phyloP scores from a whole-genome alignment of 2,113 vertebrate genomes.

The Labeo catla region DNA sequence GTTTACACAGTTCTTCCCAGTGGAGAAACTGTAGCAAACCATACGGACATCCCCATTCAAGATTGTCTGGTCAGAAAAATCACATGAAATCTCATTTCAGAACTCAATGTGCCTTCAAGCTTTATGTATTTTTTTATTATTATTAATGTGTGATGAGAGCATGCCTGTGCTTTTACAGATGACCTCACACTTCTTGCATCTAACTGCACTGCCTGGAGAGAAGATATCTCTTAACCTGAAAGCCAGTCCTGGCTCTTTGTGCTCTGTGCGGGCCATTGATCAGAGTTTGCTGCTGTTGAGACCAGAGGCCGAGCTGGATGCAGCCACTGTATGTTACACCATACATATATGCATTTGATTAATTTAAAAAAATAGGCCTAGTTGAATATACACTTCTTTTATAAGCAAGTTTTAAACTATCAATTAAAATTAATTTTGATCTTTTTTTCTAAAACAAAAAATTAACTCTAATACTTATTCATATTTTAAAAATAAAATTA shows the following conservation, averaged over 20 bases:
- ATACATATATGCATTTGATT: no score
- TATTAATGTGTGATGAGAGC: background rate
- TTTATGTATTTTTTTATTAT: background rate
- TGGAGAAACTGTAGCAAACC: constrained; percentile 83
- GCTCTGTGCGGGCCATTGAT: constrained; percentile 83
- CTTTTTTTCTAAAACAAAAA: no score
- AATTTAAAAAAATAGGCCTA: no score
- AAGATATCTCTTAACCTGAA: constrained; percentile 70
- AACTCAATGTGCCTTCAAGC: background rate
- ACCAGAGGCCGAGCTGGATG: constrained; percentile 68
- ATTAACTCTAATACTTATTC: no score
- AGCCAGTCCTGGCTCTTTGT: constrained; percentile 81
- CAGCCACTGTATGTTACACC: constrained; percentile 64
- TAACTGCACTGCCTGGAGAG: constrained; percentile 75
- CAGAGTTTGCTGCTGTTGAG: constrained; percentile 80
- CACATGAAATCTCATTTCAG: background rate
- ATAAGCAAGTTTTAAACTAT: no score
- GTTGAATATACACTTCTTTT: no score
- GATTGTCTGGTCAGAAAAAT: constrained; percentile 81
- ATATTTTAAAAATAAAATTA: no score
- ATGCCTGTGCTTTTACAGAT: constrained; percentile 72
- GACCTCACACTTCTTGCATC: constrained; percentile 76
- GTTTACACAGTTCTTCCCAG: constrained; percentile 78
- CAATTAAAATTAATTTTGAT: no score
- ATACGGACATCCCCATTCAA: constrained; percentile 73